These are phyloP conservation scores for Bombus confusus DNA, from an alignment of 1,140 invertebrate species.

Conservation along the genomic window DNA sequence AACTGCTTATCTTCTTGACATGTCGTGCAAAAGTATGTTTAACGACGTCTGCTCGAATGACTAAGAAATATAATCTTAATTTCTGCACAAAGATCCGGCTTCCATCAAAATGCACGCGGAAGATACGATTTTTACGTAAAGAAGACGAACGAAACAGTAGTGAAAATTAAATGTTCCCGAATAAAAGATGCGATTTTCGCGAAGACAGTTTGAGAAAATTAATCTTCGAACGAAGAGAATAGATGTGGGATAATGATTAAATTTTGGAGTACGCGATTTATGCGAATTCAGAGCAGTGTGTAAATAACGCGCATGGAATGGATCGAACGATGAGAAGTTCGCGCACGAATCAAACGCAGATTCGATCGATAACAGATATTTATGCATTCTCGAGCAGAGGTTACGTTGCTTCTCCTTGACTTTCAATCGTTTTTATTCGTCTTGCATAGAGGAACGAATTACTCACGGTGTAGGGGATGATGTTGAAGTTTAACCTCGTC, in stretches of 20 bases:
- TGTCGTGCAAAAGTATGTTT: too few relatives aligned
- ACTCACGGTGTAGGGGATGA: constrained; percentile 83
- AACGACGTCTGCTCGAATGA: too few relatives aligned
- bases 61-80: too few relatives aligned
- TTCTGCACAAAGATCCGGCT: too few relatives aligned
- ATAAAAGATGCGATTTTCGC: background rate
- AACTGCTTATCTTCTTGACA: too few relatives aligned
- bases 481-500: constrained; percentile 82
- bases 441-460: background rate
- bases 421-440: constrained; percentile 55
- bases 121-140: too few relatives aligned
- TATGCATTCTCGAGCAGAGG: constrained; percentile 52
- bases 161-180: background rate
- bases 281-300: background rate
- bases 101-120: too few relatives aligned
- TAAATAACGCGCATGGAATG: background rate
- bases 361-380: constrained; percentile 51
- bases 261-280: background rate
- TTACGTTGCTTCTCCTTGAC: constrained; percentile 60
- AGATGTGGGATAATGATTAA: too few relatives aligned
- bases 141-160: background rate
- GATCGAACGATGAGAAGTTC: background rate
- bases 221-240: background rate
- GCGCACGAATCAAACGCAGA: background rate
- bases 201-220: background rate